Base-by-base conservation (phyloP, 1,140 invertebrate genomes). In the Scaptomyza hsui region DNA sequence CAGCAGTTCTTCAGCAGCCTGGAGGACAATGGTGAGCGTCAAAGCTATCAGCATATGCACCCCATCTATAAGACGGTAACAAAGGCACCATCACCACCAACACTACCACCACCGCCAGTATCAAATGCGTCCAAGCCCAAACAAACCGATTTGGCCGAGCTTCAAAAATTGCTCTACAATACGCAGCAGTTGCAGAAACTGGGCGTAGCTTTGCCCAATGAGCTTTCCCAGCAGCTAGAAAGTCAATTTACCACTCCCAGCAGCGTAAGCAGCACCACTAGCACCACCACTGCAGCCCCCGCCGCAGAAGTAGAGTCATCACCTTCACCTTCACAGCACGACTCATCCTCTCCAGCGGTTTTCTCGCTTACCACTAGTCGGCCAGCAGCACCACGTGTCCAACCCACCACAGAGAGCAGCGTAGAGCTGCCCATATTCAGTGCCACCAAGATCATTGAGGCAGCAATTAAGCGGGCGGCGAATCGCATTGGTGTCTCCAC, bases 151-250 rank as follows among this genome's bases (percentile, higher is more conserved):
- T 45, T 90, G 7, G 79, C 76, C 1, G 86, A 90, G 64, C 55
- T 91, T 24, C 89, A 90, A 41, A 91, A 91, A 48, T 45, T 91
- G 16, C 75, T 91, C 1, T 91, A 89, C 61, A 90, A 91, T 47
- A 89, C 89, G 12, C 82, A 89, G n/a, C 74, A 89, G 64, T 41
- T 91, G 42, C 91, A 93, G 68, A 91, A 91, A 57, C 56, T 92
- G 29, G 92, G 92, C 75, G 90, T 92, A 15, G 91, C 91, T 0
- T 59, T 92, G 42, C 92, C 91, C 19, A 74, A 85, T 16, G 86
- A 90, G 29, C 62, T 90, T 1, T 89, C 86, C 0, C 63, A 79
- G 29, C 86, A 90, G 56, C 56, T 91, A 26, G 89, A 91, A 49
- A 82, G 68, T 4, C 82, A 89, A 39, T 60, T 90, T 13, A 52